These are phyloP conservation scores for Asarcornis scutulata DNA, from an alignment of 2,113 vertebrate genomes.

Conservation along the genomic window DNA sequence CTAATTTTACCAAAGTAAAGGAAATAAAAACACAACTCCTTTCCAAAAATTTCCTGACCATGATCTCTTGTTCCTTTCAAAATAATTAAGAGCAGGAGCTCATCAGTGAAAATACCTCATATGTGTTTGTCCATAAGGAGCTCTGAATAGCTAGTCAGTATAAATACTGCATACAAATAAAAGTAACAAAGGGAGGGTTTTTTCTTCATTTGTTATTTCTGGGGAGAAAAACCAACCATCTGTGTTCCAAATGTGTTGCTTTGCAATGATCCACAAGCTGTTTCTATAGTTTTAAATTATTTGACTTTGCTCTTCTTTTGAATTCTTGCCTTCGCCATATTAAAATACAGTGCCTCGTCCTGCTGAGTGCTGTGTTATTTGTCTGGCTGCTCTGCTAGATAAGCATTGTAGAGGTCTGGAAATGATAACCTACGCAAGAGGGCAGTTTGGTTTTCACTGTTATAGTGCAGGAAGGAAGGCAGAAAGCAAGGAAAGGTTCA, in stretches of 20 bases:
- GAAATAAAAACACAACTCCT: background rate
- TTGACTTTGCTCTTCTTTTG: slow-evolving; percentile 33
- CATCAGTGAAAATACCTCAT: slow-evolving; percentile 24
- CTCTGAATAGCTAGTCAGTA: slow-evolving; percentile 30
- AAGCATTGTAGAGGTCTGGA: slow-evolving; percentile 30
- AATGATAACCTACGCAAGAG: slow-evolving; percentile 34
- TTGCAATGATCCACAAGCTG: slow-evolving; percentile 58
- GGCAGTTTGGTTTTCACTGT: slow-evolving; percentile 12
- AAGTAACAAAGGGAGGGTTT: slow-evolving; percentile 1
- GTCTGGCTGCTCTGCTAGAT: slow-evolving; percentile 7
- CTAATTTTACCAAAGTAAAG: background rate
- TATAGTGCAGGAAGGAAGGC: background rate
- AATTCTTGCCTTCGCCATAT: background rate
- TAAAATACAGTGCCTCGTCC: slow-evolving; percentile 9
- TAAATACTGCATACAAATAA: slow-evolving; percentile 47
- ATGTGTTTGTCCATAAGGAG: slow-evolving; percentile 41
- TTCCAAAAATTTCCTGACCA: background rate
- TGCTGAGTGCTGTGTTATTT: slow-evolving; percentile 15
- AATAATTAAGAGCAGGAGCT: background rate
- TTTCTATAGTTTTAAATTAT: slow-evolving; percentile 48
- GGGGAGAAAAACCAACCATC: slow-evolving; percentile 47
- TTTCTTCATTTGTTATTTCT: slow-evolving; percentile 50
- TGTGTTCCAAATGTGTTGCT: slow-evolving; percentile 70
- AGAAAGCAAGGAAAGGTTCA: background rate
- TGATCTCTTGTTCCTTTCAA: background rate